These are phyloP conservation scores for Lutra lutra DNA, from an alignment of 2,797 vertebrate genomes.

Conservation along the genomic window DNA sequence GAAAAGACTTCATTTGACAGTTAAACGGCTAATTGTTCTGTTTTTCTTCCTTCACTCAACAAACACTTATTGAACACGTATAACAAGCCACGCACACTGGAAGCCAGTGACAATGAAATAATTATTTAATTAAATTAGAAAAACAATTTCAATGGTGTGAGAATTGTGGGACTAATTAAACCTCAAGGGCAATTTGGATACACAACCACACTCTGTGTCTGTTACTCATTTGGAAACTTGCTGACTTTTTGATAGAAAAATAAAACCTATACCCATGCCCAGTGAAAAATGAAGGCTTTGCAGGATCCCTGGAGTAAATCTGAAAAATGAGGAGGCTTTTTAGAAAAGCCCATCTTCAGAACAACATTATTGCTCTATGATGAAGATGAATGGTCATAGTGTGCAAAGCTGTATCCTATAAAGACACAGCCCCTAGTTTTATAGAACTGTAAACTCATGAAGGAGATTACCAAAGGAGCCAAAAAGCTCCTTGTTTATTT, in stretches of 20 bases:
- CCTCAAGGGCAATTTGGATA: constrained; percentile 29
- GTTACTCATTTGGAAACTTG: constrained; percentile 73
- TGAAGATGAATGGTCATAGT: neutral
- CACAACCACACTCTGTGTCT: constrained; percentile 58
- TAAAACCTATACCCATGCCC: neutral
- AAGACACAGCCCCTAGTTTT: neutral
- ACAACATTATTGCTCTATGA: neutral
- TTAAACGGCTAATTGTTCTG: constrained; percentile 23
- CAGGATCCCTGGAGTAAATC: neutral
- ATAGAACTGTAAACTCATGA: neutral
- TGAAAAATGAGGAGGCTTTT: neutral
- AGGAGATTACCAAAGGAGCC: neutral
- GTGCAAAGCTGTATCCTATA: neutral
- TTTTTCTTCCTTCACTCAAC: constrained; percentile 30
- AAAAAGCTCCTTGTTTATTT: neutral
- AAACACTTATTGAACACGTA: neutral
- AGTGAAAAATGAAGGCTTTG: constrained; percentile 17
- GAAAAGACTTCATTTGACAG: neutral
- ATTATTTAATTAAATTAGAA: constrained; percentile 70
- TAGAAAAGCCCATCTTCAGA: neutral
- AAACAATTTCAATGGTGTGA: constrained; percentile 52
- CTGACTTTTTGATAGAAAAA: constrained; percentile 64
- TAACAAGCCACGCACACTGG: neutral
- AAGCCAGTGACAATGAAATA: constrained; percentile 42
- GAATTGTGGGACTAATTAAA: constrained; percentile 64